Conservation (phyloP, 2,888 invertebrate genomes). For the Entomobrya multifasciata region DNA sequence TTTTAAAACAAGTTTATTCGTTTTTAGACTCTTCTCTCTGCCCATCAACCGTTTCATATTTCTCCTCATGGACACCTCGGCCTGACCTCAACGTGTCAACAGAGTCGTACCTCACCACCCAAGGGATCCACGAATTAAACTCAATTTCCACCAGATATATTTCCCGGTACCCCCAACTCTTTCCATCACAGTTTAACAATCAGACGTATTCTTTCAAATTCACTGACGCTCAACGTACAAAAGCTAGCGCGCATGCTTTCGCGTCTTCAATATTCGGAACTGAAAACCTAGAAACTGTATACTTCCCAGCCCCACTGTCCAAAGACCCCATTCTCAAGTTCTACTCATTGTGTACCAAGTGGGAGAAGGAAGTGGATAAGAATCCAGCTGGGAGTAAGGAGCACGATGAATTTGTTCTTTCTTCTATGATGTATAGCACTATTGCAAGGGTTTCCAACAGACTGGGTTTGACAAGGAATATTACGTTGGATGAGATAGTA, state of each 20-base stretch:
- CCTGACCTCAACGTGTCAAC: constrained; percentile 47
- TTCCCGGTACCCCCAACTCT: constrained; percentile 67
- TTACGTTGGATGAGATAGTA: constrained; percentile 83
- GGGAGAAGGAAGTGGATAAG: constrained; percentile 86
- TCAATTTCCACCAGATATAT: constrained; percentile 65
- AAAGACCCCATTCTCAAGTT: constrained; percentile 88
- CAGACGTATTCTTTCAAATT: constrained; percentile 82
- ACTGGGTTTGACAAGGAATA: constrained; percentile 84
- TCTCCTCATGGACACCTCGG: constrained; percentile 60
- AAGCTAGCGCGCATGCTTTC: constrained; percentile 89
- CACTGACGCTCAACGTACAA: constrained; percentile 89
- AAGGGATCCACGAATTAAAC: constrained; percentile 67
- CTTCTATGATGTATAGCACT: constrained; percentile 84
- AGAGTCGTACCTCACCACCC: constrained; percentile 63
- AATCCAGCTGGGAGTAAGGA: constrained; percentile 85
- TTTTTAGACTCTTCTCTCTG: constrained; percentile 35
- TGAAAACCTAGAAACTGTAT: constrained; percentile 82
- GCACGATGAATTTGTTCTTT: constrained; percentile 83
- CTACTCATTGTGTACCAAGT: constrained; percentile 88
- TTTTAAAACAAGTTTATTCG: neutral
- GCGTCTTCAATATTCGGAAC: constrained; percentile 89
- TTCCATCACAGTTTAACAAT: constrained; percentile 59
- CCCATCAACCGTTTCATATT: neutral
- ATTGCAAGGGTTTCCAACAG: constrained; percentile 84
- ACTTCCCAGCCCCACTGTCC: constrained; percentile 85